phyloP scores from a whole-genome alignment of 2,888 invertebrate species.

The Oscheius onirici region DNA sequence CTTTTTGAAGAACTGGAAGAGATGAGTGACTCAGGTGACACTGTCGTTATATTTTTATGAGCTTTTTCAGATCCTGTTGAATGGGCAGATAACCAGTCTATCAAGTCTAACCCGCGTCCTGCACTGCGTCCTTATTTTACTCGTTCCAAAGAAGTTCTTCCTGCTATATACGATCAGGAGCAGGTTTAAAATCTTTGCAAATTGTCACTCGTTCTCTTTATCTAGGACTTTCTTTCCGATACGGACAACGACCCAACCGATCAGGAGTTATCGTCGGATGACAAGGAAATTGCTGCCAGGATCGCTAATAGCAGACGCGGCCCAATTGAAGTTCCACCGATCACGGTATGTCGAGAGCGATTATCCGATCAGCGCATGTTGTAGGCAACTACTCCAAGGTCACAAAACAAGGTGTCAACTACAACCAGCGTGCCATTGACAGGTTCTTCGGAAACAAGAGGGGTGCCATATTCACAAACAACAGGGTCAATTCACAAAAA shows the following conservation, averaged over 20 bases:
- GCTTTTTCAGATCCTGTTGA: conserved; percentile 34
- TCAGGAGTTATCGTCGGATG: conserved; percentile 39
- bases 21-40: conserved; percentile 85
- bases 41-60: neutral
- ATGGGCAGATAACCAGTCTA: conserved; percentile 61
- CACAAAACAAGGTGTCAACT: conserved; percentile 9
- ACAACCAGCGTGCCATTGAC: conserved; percentile 27
- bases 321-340: neutral
- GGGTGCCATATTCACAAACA: conserved; percentile 33
- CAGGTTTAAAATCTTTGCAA: neutral
- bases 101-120: conserved; percentile 66
- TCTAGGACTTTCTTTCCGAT: conserved; percentile 22
- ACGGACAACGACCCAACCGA: conserved; percentile 35
- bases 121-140: conserved; percentile 60
- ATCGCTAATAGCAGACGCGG: conserved; percentile 11
- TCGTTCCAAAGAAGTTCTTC: conserved; percentile 37
- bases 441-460: neutral
- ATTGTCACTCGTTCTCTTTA: neutral
- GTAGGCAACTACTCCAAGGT: conserved; percentile 6
- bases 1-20: conserved; percentile 90
- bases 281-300: conserved; percentile 22
- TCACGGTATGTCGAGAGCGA: neutral
- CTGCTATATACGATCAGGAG: conserved; percentile 38
- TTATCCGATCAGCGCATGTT: neutral
- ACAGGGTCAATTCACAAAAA: conserved; percentile 21